These are phyloP conservation scores for Cirrhinus mrigala DNA, from an alignment of 2,797 vertebrate genomes.

Conservation along the genomic window DNA sequence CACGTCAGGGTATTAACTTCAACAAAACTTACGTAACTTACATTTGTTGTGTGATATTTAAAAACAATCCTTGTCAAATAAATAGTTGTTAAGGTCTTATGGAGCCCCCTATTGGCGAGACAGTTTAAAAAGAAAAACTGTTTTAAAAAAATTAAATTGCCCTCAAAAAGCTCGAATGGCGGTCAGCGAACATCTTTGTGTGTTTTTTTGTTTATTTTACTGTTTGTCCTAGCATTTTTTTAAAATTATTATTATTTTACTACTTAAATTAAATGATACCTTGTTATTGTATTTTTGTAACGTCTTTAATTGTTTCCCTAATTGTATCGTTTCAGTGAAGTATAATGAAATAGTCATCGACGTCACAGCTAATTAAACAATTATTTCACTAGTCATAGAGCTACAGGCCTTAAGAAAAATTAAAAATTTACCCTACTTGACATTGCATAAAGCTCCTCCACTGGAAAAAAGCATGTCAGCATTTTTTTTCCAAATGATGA, in stretches of 20 bases:
- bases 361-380: not conserved
- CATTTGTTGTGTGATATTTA: not conserved
- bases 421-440: not conserved
- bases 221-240: not conserved
- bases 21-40: not conserved
- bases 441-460: not conserved
- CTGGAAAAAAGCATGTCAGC: not conserved
- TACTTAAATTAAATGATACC: not conserved
- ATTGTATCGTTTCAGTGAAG: not conserved
- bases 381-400: not conserved
- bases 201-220: not conserved
- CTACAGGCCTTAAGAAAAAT: not conserved
- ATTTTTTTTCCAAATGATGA: not conserved
- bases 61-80: slow-evolving; percentile 5
- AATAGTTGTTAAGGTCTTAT: not conserved
- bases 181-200: not conserved
- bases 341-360: not conserved
- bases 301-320: not conserved
- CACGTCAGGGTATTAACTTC: not conserved
- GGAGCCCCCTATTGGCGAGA: slow-evolving; percentile 10
- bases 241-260: not conserved
- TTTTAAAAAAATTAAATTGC: not conserved
- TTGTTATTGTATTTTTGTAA: not conserved
- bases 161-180: not conserved
- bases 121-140: not conserved